These are phyloP conservation scores for Danionella dracula DNA, from an alignment of 2,797 vertebrate species.

Conservation along the genomic window DNA sequence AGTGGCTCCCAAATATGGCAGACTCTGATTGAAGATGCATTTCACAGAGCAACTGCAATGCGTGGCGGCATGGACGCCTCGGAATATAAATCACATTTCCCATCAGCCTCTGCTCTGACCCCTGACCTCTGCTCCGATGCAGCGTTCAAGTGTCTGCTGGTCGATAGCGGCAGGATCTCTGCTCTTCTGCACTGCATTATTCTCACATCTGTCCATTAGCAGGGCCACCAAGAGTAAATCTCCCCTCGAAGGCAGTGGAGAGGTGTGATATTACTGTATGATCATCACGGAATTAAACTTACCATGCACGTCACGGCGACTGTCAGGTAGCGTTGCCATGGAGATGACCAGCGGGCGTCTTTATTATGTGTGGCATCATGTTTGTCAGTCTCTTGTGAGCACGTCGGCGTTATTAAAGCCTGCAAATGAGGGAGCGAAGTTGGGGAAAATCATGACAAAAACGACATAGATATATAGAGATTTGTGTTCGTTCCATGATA, in stretches of 20 bases:
- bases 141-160: slow-evolving; percentile 40
- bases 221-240: slow-evolving; percentile 45
- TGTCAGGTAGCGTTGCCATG: slow-evolving; percentile 52
- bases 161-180: slow-evolving; percentile 48
- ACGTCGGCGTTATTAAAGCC: too few species aligned
- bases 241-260: slow-evolving; percentile 10
- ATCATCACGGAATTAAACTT: slow-evolving; percentile 45
- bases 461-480: too few species aligned
- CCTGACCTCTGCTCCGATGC: slow-evolving; percentile 35
- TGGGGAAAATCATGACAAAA: too few species aligned
- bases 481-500: too few species aligned
- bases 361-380: slow-evolving; percentile 37
- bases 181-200: slow-evolving; percentile 50
- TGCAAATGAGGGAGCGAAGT: too few species aligned
- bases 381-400: slow-evolving; percentile 23
- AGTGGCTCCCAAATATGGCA: not conserved
- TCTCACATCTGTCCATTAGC: slow-evolving; percentile 51
- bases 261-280: slow-evolving; percentile 38
- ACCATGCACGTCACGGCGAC: slow-evolving; percentile 46
- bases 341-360: slow-evolving; percentile 41
- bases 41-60: slow-evolving; percentile 46
- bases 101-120: slow-evolving; percentile 46
- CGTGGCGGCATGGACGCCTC: slow-evolving; percentile 22
- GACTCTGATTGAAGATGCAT: slow-evolving; percentile 5
- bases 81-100: slow-evolving; percentile 49